Evolutionary conservation across 2,113 vertebrate species (phyloP).

Genomic region (Rissa tridactyla): DNA sequence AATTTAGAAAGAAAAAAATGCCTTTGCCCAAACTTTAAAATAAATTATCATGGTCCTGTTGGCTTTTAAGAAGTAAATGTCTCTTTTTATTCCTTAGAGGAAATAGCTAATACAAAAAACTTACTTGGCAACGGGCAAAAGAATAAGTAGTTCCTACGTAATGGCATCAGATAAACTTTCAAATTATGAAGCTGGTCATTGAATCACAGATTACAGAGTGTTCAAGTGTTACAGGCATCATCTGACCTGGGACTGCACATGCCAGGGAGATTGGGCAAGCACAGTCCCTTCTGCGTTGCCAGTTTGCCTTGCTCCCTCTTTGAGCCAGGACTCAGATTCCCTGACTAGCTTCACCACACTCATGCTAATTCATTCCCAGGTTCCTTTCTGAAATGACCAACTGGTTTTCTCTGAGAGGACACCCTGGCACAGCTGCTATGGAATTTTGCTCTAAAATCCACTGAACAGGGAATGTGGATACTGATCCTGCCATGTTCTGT

Average conservation of each 20-base stretch:
- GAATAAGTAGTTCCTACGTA: not conserved
- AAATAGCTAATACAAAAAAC: not conserved
- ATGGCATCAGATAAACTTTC: not conserved
- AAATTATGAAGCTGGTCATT: not conserved
- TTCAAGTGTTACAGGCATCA: not conserved
- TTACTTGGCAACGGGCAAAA: not conserved
- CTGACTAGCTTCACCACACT: not conserved
- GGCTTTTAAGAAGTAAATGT: not conserved
- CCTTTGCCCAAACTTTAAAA: not conserved
- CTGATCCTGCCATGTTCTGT: not conserved
- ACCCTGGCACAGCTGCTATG: not conserved
- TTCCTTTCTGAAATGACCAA: not conserved
- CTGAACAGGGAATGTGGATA: not conserved
- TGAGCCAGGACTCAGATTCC: not conserved
- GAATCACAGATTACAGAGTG: not conserved
- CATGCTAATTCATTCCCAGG: not conserved
- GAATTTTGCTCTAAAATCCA: not conserved
- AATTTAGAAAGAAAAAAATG: not conserved
- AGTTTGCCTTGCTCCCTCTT: not conserved
- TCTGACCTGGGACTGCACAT: not conserved
- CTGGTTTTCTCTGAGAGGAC: not conserved
- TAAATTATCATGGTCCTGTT: not conserved
- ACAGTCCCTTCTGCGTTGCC: not conserved
- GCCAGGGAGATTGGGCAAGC: not conserved
- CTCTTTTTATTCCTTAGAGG: not conserved